Evolutionary conservation across 1,140 invertebrate species (phyloP).

Genomic region (Antheraea pernyi): DNA sequence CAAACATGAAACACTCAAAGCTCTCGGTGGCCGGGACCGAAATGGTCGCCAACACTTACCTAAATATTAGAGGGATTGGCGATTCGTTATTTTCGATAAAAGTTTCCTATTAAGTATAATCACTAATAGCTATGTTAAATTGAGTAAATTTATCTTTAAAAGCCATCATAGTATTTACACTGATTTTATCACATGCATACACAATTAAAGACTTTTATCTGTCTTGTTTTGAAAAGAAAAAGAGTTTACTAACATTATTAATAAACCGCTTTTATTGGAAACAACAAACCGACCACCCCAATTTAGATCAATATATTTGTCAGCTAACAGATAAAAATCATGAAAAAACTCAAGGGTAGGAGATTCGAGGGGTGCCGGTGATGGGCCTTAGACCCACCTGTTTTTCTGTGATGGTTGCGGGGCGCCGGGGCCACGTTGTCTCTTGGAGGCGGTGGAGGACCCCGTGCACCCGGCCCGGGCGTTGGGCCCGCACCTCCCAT

Average conservation of each 20-base stretch:
- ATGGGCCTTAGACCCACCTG: slow-evolving; percentile 44
- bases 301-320: slow-evolving; percentile 2
- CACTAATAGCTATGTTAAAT: neutral
- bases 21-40: slow-evolving; percentile 72
- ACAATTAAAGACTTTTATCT: neutral
- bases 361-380: slow-evolving; percentile 12
- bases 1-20: slow-evolving; percentile 81
- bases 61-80: slow-evolving; percentile 33
- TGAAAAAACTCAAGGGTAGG: slow-evolving; percentile 23
- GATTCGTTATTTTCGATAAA: slow-evolving; percentile 9
- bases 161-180: neutral
- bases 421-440: slow-evolving; percentile 80
- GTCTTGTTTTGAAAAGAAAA: neutral
- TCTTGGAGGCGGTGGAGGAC: slow-evolving; percentile 89
- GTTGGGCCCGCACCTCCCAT: slow-evolving; percentile 83
- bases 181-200: neutral
- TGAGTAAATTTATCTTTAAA: neutral
- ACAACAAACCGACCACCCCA: slow-evolving; percentile 8
- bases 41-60: slow-evolving; percentile 64
- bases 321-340: slow-evolving; percentile 13
- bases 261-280: slow-evolving; percentile 4
- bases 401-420: slow-evolving; percentile 65
- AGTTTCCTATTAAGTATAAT: neutral
- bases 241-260: neutral
- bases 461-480: slow-evolving; percentile 86